Evolutionary conservation across 2,888 invertebrate species (phyloP).

Genomic region (Campoletis raptor): DNA sequence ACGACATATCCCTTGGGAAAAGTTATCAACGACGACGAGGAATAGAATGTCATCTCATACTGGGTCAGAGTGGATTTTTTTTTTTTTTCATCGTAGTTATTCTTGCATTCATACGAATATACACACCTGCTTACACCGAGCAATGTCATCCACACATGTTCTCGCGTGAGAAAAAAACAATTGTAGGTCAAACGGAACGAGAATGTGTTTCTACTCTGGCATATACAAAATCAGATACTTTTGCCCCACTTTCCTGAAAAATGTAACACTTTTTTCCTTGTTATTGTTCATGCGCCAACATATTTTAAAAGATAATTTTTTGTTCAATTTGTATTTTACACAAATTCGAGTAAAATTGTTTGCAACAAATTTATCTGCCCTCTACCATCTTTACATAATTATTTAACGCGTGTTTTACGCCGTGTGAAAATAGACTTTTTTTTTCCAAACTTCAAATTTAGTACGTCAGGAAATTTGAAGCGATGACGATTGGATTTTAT

Average conservation of each 20-base stretch:
- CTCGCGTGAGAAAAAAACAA: slow-evolving; percentile 36
- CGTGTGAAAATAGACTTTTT: neutral
- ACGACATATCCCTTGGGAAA: slow-evolving; percentile 15
- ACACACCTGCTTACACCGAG: slow-evolving; percentile 10
- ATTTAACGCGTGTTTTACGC: neutral
- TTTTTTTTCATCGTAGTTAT: neutral
- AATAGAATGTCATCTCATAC: slow-evolving; percentile 22
- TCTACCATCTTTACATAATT: neutral
- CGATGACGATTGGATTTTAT: no score
- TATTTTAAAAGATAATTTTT: neutral
- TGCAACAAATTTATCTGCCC: neutral
- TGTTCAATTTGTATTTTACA: neutral
- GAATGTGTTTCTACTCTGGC: slow-evolving; percentile 45
- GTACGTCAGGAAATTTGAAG: no score
- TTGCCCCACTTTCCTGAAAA: slow-evolving; percentile 3
- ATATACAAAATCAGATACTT: neutral
- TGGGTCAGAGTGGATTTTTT: slow-evolving; percentile 45
- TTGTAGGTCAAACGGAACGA: slow-evolving; percentile 51
- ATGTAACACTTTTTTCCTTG: slow-evolving; percentile 7
- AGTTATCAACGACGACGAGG: slow-evolving; percentile 43
- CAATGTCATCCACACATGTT: slow-evolving; percentile 33
- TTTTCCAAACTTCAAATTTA: no score
- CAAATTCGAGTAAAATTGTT: neutral
- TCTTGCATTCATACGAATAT: neutral
- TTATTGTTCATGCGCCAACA: neutral